Base-by-base conservation (phyloP, 2,888 invertebrate genomes). In the Eueremaeus valkanovi region DNA sequence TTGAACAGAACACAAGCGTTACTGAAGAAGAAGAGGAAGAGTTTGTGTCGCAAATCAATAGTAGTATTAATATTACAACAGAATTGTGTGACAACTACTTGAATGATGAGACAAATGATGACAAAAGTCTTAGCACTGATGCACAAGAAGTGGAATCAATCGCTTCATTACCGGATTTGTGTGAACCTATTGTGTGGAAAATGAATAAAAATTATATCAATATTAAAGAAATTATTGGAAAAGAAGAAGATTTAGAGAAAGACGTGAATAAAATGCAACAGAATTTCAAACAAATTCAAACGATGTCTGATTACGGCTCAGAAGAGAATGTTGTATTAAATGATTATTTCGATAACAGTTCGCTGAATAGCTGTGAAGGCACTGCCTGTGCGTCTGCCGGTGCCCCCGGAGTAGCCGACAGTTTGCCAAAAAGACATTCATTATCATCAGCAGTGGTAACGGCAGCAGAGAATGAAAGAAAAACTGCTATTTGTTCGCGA, bases 31-130 rank as follows among this genome's bases (percentile, higher is more conserved):
- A n/a, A n/a, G 27, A 27, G 0, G 27, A 40, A 21, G 63, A 68
- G 9, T 68, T 42, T 68, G 68, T 68, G 8, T 40, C 42, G 5
- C n/a, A 36, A 68, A 68, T 68, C 68, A 68, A 68, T 68, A 42
- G 42, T 21, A 42, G 21, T 68, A 68, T 68, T 24, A 42, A 40
- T 68, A 68, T 68, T 24, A 42, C 68, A 42, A 24, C 68, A 42
- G 24, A 68, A 13, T 24, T 42, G 42, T 68, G 42, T 68, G 42
- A 68, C 27, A 42, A 68, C 36, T 21, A 51, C 51, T 36, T 66
- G 66, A 66, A 36, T 66, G 36, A 66, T 66, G n/a, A 36, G 33
- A 31, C 66, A 66, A 40, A 68, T 24, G 21, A 68, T 21, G 40
- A 68, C 21, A 42, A 68, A 36, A 9, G 5, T 3, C 8, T 68